Evolutionary conservation across 2,113 vertebrate genomes (phyloP), one percentile per base, ranked within the genome.

Genomic region (Galeopterus variegatus): DNA sequence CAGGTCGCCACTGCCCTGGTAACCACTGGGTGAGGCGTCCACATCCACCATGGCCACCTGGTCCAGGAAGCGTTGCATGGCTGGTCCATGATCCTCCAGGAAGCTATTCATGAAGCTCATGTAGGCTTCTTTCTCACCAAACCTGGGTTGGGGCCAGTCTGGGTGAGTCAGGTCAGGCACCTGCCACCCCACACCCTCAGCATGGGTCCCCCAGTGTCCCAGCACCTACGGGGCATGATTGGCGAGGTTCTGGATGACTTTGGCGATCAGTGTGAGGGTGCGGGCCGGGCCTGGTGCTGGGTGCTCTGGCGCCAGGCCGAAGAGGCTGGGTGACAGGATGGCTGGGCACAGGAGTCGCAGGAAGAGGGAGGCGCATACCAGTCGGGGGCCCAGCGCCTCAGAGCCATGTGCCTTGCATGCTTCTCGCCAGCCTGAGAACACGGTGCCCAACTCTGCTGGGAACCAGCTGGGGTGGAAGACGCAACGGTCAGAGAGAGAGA

Each of bases 51-150:
- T 97, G 60, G 99, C 99, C 84, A 99, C 99, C 1, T 98, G 98
- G 96, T 98, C 98, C 92, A 99, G 98, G 96, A 99, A 99, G 4
- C 18, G 36, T 0, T 97, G 96, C 99, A 99, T 99, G 90, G 98
- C 97, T 31, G 99, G 98, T 98, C 99, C 99, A 94, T 99, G 98
- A 64, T 98, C 98, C 98, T 99, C 98, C 98, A 99, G 94, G 98
- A 99, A 99, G 14, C 99, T 98, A 3, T 99, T 99, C 99, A 99
- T 99, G 93, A 99, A 99, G 81, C 98, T 97, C 99, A 99, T 99
- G 98, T 99, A 99, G 92, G 99, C 99, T 94, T 99, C 99, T 96
- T 99, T 99, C 95, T 99, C 99, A 0, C 99, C 99, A 90, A 99
- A 99, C 92, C 99, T 99, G 98, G 5, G 58, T 50, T 18, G 45